Evolutionary conservation across 2,797 vertebrate genomes (phyloP), one percentile per base, ranked within the genome.

Genomic region (Hypotaenidia philippensis): DNA sequence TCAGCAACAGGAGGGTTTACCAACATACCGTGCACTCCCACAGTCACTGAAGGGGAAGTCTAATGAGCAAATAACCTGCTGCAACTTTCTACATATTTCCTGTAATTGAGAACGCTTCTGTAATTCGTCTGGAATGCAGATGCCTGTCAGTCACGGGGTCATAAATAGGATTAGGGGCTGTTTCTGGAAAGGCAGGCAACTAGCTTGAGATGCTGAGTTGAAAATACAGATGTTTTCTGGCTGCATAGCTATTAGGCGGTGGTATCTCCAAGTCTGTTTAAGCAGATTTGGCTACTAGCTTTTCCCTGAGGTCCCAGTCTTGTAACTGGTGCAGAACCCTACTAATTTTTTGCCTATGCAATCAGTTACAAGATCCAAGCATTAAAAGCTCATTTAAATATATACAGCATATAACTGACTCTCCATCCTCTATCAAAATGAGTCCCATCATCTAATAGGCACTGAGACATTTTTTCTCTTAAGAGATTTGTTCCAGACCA

Each of bases 91-190:
- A 89, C 92, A 90, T 96, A 88, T 92, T 96, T 97, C 96, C 96
- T 97, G 96, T 96, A 96, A 96, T 86, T 95, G 96, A 97, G 93
- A 97, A 89, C 92, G 94, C 94, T 92, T 89, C 84, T 79, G 90
- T 95, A 74, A 82, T 96, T 88, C 0, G 27, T 80, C 94, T 97
- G 95, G 94, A 96, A 95, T 94, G 95, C 94, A 97, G 90, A 96
- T 97, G 95, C 87, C 89, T 96, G 95, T 96, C 95, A 96, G 89
- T 96, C 95, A 96, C 4, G 2, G 60, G 88, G 86, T 95, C 88
- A 87, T 94, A 97, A 95, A 97, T 92, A 90, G 94, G 95, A 97
- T 97, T 97, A 96, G 69, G 41, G 41, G 23, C 38, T 80, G 56
- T 95, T 95, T 95, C 87, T 92, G 90, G 90, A 93, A 94, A 89